Evolutionary conservation across 1,140 invertebrate species (phyloP), one percentile per base, ranked within the genome.

Genomic region (Procambarus virginalis): DNA sequence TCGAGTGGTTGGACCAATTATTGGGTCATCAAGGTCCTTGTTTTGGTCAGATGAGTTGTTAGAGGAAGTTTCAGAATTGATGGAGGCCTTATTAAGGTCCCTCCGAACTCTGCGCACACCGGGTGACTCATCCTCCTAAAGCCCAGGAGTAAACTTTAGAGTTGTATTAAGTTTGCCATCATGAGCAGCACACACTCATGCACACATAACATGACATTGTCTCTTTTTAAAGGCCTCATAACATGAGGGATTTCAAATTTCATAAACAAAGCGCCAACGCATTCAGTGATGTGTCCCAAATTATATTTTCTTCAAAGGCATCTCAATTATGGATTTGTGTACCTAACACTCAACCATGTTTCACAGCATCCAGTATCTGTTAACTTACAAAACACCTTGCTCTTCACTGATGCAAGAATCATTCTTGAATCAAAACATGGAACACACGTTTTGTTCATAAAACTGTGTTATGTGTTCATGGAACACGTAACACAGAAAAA

Each of bases 1-100:
- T 10, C 96, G 94, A 1, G 96, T 97, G 64, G 96, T 97, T 4
- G 96, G 95, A 22, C 96, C 96, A 92, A 94, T 94, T 60, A 95
- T 91, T 58, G 92, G 92, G 60, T 93, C 93, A 82, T 93, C 93
- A 76, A 92, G 92, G 17, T 93, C 93, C 91, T 93, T 92, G 34
- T 91, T 87, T 48, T 89, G 94, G 68, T 87, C 79, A 22, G 85
- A 87, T 10, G 91, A 91, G 68, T 91, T 77, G 78, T 91, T 91
- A 34, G 91, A 91, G 34, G 91, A 91, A 34, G 91, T 91, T 70
- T 91, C 91, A 76, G 79, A 60, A 17, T 82, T 83, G 22, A 80
- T 60, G 45, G 89, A 51, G 49, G 89, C 51, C 78, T 81, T 85
- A 83, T 76, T 84, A 49, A 82, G 70, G 68, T 90, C 88, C 73